Conservation (phyloP, 1,140 invertebrate genomes). For the Danaus melanippus region DNA sequence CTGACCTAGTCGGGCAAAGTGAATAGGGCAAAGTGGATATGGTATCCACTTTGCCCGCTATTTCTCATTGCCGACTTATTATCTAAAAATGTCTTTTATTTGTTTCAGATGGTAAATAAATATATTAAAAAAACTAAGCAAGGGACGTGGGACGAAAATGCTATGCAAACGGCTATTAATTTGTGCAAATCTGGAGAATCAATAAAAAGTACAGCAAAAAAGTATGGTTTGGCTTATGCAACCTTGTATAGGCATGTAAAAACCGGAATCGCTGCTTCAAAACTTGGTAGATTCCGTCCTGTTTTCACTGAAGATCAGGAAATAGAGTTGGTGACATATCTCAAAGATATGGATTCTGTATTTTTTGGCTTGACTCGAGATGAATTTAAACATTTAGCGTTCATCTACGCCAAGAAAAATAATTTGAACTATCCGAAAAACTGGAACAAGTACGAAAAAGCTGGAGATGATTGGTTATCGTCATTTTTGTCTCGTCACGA, state of each 20-base stretch:
- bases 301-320: slow-evolving; percentile 33
- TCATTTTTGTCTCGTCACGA: slow-evolving; percentile 30
- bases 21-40: no score
- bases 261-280: slow-evolving; percentile 27
- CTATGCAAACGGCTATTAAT: slow-evolving; percentile 30
- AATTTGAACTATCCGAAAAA: slow-evolving; percentile 26
- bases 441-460: slow-evolving; percentile 28
- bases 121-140: slow-evolving; percentile 25
- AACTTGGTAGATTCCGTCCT: slow-evolving; percentile 27
- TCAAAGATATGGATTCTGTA: slow-evolving; percentile 33
- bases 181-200: slow-evolving; percentile 32
- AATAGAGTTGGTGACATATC: slow-evolving; percentile 29
- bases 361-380: slow-evolving; percentile 35
- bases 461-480: slow-evolving; percentile 27
- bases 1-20: no score
- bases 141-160: slow-evolving; percentile 25
- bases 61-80: no score
- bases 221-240: slow-evolving; percentile 33
- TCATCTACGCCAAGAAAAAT: slow-evolving; percentile 27
- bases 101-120: slow-evolving; percentile 28
- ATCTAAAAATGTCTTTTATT: slow-evolving; percentile 23
- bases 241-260: slow-evolving; percentile 32
- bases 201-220: slow-evolving; percentile 36
- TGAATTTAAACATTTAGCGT: slow-evolving; percentile 26
- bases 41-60: no score